Evolutionary conservation across 2,888 invertebrate species (phyloP), one percentile per base, ranked within the genome.

Genomic region (Platypus cylindrus): DNA sequence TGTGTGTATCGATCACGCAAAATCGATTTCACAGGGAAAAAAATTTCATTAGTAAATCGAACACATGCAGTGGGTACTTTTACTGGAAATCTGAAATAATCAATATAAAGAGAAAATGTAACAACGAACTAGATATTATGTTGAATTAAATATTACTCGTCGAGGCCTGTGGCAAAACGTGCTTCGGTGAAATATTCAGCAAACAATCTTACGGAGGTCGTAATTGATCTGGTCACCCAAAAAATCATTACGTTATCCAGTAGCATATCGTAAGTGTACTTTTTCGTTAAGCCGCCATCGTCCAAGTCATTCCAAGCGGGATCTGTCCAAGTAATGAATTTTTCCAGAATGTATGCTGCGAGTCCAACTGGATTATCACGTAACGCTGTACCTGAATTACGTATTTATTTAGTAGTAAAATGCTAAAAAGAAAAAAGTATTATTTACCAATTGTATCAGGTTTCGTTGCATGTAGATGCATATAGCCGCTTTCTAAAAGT

Each of bases 271-370:
- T 82, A 7, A 49, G 75, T 53, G 68, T 73, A 82, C 44, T 73
- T 72, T 37, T 69, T 64, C 1, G 64, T 62, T 0, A 87, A 58
- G 2, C 78, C 80, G 4, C 83, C 85, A 47, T 85, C 79, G 0
- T 64, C 55, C 17, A 60, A 56, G 17, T 59, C 50, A 30, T 58
- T 60, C 54, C 66, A 66, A 0, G 60, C 54, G 1, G 55, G 53
- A 54, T 75, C 68, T 0, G 81, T 83, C 78, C 82, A 79, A 0
- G 75, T 71, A 8, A 78, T 75, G 62, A 87, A 90, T 57, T 91
- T 93, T 51, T 94, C 91, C 8, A 94, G 59, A 33, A 93, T 81
- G 51, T 91, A 94, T 0, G 84, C 84, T 0, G 89, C 89, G 37
- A 94, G 60, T 1, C 89, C 91, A 1, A 79, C 71, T 0, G 94